Evolutionary conservation across 1,140 invertebrate genomes (phyloP).

Genomic region (Asobara japonica): DNA sequence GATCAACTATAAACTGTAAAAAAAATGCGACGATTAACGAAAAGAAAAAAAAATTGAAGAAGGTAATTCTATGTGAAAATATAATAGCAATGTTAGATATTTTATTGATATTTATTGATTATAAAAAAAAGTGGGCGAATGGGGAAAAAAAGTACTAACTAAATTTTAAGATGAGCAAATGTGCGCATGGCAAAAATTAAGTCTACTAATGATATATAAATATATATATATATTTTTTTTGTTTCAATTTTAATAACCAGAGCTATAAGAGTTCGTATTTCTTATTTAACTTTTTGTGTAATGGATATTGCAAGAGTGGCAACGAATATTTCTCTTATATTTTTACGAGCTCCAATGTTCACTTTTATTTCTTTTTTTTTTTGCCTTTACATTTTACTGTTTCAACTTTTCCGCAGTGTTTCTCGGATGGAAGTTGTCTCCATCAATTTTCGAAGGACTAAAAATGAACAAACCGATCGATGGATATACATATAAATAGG

Average conservation of each 20-base stretch:
- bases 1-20: constrained; percentile 61
- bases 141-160: constrained; percentile 36
- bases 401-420: too few species aligned
- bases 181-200: constrained; percentile 5
- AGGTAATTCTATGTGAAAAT: constrained; percentile 59
- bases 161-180: constrained; percentile 29
- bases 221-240: neutral
- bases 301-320: constrained; percentile 1
- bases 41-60: constrained; percentile 49
- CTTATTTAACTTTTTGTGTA: constrained; percentile 12
- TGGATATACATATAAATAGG: neutral
- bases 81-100: constrained; percentile 65
- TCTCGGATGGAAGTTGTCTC: neutral
- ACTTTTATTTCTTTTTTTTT: neutral
- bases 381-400: too few species aligned
- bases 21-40: neutral
- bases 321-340: constrained; percentile 3
- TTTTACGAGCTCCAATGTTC: neutral
- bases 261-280: constrained; percentile 23
- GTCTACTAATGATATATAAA: neutral
- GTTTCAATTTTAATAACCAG: constrained; percentile 10
- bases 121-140: constrained; percentile 44
- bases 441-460: constrained; percentile 39
- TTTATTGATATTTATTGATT: constrained; percentile 66
- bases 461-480: neutral